Base-by-base conservation (phyloP, 1,140 invertebrate genomes). In the Gonatopus flavifemur region DNA sequence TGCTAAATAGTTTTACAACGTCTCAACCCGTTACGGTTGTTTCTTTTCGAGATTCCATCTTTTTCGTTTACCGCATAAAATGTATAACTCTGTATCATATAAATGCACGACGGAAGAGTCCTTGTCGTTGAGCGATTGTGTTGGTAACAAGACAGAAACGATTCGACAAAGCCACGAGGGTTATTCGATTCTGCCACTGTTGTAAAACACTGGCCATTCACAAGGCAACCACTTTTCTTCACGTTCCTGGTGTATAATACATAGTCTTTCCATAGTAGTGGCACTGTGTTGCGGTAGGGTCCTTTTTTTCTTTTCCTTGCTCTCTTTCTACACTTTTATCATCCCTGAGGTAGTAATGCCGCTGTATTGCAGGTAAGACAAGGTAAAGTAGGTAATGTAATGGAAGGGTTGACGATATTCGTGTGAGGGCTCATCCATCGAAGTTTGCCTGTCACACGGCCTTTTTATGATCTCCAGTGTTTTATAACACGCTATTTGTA, bases 121-220 rank as follows among this genome's bases (percentile, higher is more conserved):
- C n/a, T n/a, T n/a, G n/a, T n/a, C n/a, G n/a, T n/a, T n/a, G n/a
- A n/a, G n/a, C n/a, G n/a, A n/a, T n/a, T n/a, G n/a, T n/a, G n/a
- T n/a, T n/a, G n/a, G n/a, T n/a, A n/a, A n/a, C n/a, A n/a, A n/a
- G n/a, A n/a, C n/a, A 35, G 45, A 51, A 49, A 31, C 46, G 35
- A 44, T 54, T 45, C 49, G 64, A 59, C 56, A 52, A 50, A 58
- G 62, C 55, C 52, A 50, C 57, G 50, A 64, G 57, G 55, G 56
- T 51, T 57, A 51, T 66, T 63, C 49, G 53, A 24, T 30, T 55
- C 43, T 62, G 58, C 57, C 51, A 67, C 54, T 72, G 66, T 70
- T 70, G 66, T 71, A 67, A 73, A 73, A 70, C 62, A 73, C 51
- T 47, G 63, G 46, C 63, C 60, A 71, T 67, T 72, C 60, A 66